Percentiles rank a stretch among this genome's conserved stretches.
phyloP scores from a whole-genome alignment of 2,797 vertebrate genomes.

The Holocentrus rufus region DNA sequence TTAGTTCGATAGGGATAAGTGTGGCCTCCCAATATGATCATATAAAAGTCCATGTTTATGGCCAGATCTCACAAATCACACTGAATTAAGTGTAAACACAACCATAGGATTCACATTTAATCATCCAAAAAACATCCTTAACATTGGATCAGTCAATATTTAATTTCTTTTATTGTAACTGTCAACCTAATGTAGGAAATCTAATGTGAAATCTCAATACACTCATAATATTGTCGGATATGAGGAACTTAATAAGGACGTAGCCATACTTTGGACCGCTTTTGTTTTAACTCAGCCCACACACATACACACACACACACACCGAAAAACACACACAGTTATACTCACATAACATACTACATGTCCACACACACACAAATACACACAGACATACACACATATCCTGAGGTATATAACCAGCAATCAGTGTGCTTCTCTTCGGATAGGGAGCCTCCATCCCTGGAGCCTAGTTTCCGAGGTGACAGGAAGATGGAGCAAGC shows the following conservation, averaged over 20 bases:
- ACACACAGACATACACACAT: conserved; percentile 18
- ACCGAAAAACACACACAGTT: neutral
- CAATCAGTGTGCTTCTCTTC: conserved; percentile 3
- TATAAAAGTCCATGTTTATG: neutral
- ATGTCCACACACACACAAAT: conserved; percentile 19
- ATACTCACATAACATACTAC: neutral
- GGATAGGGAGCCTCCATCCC: conserved; percentile 28
- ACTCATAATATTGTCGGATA: neutral
- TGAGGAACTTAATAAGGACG: neutral
- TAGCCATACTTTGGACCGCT: neutral
- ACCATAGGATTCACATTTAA: neutral
- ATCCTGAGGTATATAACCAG: neutral
- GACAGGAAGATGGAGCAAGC: conserved; percentile 67
- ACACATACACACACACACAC: neutral
- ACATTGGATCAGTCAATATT: neutral
- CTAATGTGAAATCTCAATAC: neutral
- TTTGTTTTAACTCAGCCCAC: too few relatives aligned
- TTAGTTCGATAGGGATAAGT: neutral
- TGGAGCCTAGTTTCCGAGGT: conserved; percentile 55
- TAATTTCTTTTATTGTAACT: neutral
- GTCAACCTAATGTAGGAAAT: too few relatives aligned
- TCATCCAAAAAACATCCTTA: neutral
- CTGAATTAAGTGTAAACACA: neutral
- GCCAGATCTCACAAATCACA: neutral
- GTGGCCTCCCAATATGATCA: neutral